phyloP scores from a whole-genome alignment of 2,888 invertebrate species.

The Venusia cambrica region DNA sequence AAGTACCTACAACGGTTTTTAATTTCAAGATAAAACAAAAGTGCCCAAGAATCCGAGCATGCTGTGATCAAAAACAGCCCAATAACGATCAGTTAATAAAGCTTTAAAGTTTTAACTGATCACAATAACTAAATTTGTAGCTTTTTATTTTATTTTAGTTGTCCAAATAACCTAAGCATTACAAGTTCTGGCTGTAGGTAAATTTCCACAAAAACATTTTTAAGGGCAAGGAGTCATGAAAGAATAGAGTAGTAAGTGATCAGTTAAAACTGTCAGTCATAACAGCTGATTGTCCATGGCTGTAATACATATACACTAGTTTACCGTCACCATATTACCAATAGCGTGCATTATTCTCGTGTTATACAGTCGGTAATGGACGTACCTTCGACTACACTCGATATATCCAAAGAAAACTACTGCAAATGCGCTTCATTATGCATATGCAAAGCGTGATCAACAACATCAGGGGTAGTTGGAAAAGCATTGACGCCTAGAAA shows the following conservation, averaged over 20 bases:
- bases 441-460: conserved; percentile 83
- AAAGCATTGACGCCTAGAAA: conserved; percentile 81
- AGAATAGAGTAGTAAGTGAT: too few relatives aligned
- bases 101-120: too few relatives aligned
- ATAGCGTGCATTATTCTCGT: conserved; percentile 62
- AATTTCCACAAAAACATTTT: too few relatives aligned
- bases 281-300: conserved; percentile 3
- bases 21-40: conserved; percentile 9
- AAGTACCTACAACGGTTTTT: conserved; percentile 16
- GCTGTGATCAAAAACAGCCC: too few relatives aligned
- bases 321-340: conserved; percentile 55
- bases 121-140: too few relatives aligned
- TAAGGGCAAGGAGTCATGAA: too few relatives aligned
- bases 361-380: conserved; percentile 74
- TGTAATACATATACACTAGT: conserved; percentile 5
- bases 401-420: conserved; percentile 82
- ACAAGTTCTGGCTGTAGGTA: too few relatives aligned
- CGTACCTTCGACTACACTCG: conserved; percentile 82
- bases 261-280: too few relatives aligned
- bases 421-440: conserved; percentile 82
- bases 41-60: too few relatives aligned
- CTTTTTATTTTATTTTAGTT: too few relatives aligned
- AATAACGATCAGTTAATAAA: too few relatives aligned
- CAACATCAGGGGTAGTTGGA: conserved; percentile 82
- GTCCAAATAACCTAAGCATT: too few relatives aligned